Conservation (phyloP, 2,888 invertebrate genomes). For the Petrolisthes cinctipes region DNA sequence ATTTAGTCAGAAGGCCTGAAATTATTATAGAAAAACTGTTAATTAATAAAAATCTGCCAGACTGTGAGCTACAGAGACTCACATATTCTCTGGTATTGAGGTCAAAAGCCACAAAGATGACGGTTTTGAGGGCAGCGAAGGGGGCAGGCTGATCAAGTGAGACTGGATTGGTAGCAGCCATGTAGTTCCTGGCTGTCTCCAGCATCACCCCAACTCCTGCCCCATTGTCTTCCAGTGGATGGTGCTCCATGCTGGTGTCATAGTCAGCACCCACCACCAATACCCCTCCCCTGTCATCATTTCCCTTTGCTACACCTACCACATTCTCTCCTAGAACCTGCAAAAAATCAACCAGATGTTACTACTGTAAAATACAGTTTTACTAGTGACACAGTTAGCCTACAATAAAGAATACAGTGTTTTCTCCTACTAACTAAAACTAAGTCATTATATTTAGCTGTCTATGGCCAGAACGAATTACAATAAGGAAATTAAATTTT, state of each 20-base stretch:
- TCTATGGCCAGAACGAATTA: no score
- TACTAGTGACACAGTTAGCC: not conserved
- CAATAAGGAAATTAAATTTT: no score
- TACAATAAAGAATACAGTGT: no score
- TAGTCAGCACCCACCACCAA: slow-evolving; percentile 49
- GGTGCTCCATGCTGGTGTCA: slow-evolving; percentile 16
- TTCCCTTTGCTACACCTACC: slow-evolving; percentile 35
- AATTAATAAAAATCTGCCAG: no score
- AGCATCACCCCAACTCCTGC: slow-evolving; percentile 46
- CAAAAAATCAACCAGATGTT: not conserved
- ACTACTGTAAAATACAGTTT: not conserved
- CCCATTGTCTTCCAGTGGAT: slow-evolving; percentile 52
- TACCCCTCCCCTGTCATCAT: not conserved
- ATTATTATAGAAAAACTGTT: no score
- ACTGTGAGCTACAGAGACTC: not conserved
- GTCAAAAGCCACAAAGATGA: slow-evolving; percentile 52
- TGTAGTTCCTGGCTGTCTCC: slow-evolving; percentile 51
- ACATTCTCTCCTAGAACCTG: slow-evolving; percentile 45
- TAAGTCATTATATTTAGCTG: no score
- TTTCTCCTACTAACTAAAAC: no score
- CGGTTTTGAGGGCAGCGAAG: slow-evolving; percentile 1
- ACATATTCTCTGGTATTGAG: slow-evolving; percentile 50
- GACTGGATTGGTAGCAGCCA: not conserved
- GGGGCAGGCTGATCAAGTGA: not conserved
- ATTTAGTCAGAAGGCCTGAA: no score